Conservation (phyloP, 2,888 invertebrate species). For the Podabrus alpinus region DNA sequence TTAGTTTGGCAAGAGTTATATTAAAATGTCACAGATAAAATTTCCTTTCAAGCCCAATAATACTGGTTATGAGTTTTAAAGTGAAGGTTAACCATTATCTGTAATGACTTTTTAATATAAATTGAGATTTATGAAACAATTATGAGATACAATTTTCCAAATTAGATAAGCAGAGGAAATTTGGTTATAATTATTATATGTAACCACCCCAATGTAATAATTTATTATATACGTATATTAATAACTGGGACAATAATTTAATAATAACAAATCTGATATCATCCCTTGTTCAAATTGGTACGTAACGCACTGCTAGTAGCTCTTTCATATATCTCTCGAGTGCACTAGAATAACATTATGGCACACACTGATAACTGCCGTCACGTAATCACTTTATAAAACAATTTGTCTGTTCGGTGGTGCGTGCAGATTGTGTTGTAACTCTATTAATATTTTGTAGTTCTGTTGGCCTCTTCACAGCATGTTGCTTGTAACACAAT, state of each 20-base stretch:
- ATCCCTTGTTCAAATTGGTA: constrained; percentile 19
- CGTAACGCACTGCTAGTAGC: constrained; percentile 9
- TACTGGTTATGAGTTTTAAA: not conserved
- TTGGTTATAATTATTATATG: not conserved
- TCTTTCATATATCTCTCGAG: constrained; percentile 35
- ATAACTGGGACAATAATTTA: constrained; percentile 23
- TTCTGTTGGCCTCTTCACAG: constrained; percentile 43
- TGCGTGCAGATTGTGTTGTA: constrained; percentile 64
- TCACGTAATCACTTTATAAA: constrained; percentile 78
- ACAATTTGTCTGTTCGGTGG: constrained; percentile 77
- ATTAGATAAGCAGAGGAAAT: not conserved
- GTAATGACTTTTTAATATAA: not conserved
- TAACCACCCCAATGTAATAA: not conserved
- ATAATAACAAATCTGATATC: constrained; percentile 25
- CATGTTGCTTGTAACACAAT: constrained; percentile 37
- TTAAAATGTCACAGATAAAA: not conserved
- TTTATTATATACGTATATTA: constrained; percentile 14
- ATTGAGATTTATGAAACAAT: not conserved
- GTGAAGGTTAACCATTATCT: not conserved
- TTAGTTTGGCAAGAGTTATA: not conserved
- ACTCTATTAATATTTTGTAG: constrained; percentile 58
- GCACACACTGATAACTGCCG: constrained; percentile 55
- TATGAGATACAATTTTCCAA: not conserved
- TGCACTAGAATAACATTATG: constrained; percentile 40
- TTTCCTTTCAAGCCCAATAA: not conserved